Evolutionary conservation across 2,113 vertebrate species (phyloP), one percentile per base, ranked within the genome.

Genomic region (Chaenogobius annularis): DNA sequence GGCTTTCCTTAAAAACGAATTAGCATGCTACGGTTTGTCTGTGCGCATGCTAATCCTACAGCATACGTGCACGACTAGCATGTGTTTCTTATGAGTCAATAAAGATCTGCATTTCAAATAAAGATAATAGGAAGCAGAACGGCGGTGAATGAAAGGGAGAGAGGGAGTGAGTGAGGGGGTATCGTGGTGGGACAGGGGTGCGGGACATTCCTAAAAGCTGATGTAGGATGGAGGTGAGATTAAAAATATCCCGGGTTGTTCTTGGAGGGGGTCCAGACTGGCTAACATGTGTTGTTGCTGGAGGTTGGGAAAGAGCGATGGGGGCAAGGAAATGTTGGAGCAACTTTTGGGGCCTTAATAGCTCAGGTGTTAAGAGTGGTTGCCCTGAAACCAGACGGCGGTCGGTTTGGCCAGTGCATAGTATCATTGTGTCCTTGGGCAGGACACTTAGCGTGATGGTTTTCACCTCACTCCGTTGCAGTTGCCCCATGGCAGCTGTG

Each of bases 71-170:
- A 76, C 59, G 31, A 35, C 84, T 46, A 59, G 86, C 89, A 92
- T 91, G 85, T 92, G 91, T 91, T 92, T 91, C 86, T 90, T 87
- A 88, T 90, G 90, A 92, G 87, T 89, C 86, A 89, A 91, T 86
- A 89, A 85, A 87, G 82, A 91, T 91, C 88, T 91, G 91, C 89
- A 91, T 90, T 91, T 91, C 86, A 90, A 92, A 91, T 91, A 91
- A 90, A 90, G 85, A 84, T 90, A 90, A 91, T 91, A 86, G 88
- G 87, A 90, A 91, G 87, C 88, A 90, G 90, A 90, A 76, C 75
- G 37, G 43, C 61, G 74, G 72, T 66, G 79, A 88, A 88, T 85
- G 89, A 85, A 85, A 85, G 87, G 74, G 74, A 83, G 71, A 52
- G 69, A 74, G 73, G 64, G 44, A 46, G 19, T 54, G 50, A 54